Evolutionary conservation across 2,113 vertebrate genomes (phyloP).

Genomic region (Neogobius melanostomus): DNA sequence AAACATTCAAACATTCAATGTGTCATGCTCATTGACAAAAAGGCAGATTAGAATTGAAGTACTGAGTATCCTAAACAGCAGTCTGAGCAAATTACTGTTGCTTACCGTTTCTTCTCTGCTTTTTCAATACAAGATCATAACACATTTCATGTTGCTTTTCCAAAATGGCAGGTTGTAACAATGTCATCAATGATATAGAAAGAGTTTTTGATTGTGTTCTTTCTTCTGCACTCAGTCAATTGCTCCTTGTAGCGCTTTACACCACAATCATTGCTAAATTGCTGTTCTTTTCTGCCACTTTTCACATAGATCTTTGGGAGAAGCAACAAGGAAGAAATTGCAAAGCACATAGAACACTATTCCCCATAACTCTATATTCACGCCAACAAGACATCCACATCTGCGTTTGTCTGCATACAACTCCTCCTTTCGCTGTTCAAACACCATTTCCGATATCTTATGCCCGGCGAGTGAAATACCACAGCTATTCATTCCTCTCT

Average conservation of each 20-base stretch:
- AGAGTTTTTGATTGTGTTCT: neutral
- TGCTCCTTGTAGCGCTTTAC: neutral
- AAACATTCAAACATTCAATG: too few relatives aligned
- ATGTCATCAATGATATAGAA: neutral
- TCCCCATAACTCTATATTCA: conserved; percentile 24
- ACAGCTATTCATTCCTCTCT: conserved; percentile 36
- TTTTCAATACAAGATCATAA: neutral
- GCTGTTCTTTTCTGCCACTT: neutral
- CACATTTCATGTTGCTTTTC: neutral
- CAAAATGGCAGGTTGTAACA: neutral
- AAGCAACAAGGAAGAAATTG: neutral
- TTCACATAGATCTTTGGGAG: neutral
- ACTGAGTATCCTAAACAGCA: too few relatives aligned
- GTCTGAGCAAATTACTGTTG: too few relatives aligned
- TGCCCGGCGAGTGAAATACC: conserved; percentile 34
- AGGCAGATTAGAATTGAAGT: too few relatives aligned
- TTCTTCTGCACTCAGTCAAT: neutral
- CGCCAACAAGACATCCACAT: conserved; percentile 8
- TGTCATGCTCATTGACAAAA: too few relatives aligned
- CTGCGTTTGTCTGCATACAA: conserved; percentile 25
- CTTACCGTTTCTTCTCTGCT: neutral
- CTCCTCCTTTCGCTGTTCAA: conserved; percentile 24
- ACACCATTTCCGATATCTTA: conserved; percentile 33
- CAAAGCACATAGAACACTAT: conserved; percentile 3
- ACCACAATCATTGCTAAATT: neutral